phyloP scores from a whole-genome alignment of 2,888 invertebrate species.

The Pandemis corylana region DNA sequence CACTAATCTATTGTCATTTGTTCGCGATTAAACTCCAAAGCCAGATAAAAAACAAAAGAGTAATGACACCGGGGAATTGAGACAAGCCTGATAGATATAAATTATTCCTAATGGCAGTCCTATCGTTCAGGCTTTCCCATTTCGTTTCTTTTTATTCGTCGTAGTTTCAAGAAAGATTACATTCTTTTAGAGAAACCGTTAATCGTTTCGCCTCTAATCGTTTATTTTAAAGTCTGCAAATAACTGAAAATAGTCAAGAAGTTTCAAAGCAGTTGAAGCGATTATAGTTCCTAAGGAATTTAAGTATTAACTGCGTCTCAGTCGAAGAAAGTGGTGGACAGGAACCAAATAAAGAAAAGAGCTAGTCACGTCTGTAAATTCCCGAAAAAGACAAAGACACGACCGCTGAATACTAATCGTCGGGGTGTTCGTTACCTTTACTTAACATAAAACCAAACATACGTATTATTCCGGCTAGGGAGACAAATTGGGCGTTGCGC shows the following conservation, averaged over 20 bases:
- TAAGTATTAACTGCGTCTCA: neutral
- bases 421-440: neutral
- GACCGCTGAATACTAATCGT: constrained; percentile 13
- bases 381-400: constrained; percentile 21
- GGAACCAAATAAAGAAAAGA: constrained; percentile 22
- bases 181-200: constrained; percentile 28
- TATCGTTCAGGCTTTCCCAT: constrained; percentile 42
- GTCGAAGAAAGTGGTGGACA: constrained; percentile 1
- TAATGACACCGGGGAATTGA: constrained; percentile 36
- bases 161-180: constrained; percentile 29
- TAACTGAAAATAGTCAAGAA: neutral
- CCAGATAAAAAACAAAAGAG: constrained; percentile 26
- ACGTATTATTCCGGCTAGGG: no score
- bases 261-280: neutral
- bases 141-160: constrained; percentile 37
- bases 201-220: constrained; percentile 31
- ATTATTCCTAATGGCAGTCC: constrained; percentile 46
- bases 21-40: constrained; percentile 15
- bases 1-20: constrained; percentile 29
- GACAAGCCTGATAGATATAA: constrained; percentile 47
- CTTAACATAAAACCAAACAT: no score
- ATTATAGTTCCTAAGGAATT: neutral
- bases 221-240: constrained; percentile 8
- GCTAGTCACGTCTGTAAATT: constrained; percentile 24
- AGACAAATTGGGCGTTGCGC: no score